Evolutionary conservation across 2,888 invertebrate species (phyloP).

Genomic region (Himalopsyche japonica): DNA sequence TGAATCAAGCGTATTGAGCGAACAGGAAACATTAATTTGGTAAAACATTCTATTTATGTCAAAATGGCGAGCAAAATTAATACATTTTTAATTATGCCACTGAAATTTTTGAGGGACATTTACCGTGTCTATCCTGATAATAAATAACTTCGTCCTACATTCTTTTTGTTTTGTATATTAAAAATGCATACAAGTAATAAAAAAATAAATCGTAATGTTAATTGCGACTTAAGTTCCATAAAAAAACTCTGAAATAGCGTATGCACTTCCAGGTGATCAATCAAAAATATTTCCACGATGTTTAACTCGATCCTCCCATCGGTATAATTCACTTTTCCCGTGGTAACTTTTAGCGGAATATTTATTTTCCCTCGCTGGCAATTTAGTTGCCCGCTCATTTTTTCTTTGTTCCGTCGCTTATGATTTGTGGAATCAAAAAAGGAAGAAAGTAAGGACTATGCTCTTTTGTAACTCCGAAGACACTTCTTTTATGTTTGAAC

Average conservation of each 20-base stretch:
- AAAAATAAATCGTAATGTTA: neutral
- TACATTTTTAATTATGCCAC: too few species aligned
- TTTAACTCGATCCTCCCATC: neutral
- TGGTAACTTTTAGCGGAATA: neutral
- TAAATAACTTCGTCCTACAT: too few species aligned
- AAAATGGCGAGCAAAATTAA: too few species aligned
- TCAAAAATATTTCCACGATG: neutral
- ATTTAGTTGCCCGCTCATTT: neutral
- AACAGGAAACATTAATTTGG: too few species aligned
- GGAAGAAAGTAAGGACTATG: neutral
- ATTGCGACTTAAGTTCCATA: neutral
- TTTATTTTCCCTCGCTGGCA: neutral
- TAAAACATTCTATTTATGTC: too few species aligned
- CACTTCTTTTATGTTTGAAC: neutral
- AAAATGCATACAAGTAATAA: neutral
- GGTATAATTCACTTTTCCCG: neutral
- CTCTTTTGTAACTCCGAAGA: neutral
- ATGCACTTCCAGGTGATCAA: neutral
- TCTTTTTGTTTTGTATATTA: neutral
- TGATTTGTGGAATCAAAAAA: neutral
- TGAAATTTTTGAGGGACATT: neutral
- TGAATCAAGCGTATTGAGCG: too few species aligned
- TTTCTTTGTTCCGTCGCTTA: neutral
- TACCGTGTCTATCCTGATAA: too few species aligned
- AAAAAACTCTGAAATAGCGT: neutral